Evolutionary conservation across 92 coral and sea anemone species (phyloP), one percentile per base, ranked within the genome.

Genomic region (Epizoanthus scotinus): DNA sequence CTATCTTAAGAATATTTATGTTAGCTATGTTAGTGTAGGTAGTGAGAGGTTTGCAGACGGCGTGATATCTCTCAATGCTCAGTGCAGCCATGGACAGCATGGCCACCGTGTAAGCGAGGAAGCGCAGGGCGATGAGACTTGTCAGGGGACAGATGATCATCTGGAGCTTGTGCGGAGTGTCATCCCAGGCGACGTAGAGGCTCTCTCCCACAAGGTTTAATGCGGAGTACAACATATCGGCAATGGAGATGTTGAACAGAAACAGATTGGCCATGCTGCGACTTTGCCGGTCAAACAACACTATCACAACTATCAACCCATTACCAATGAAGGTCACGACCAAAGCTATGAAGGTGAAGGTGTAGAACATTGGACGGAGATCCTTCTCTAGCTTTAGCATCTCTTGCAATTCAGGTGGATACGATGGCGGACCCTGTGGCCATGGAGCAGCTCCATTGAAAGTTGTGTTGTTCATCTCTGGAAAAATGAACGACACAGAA

Each of bases 1-100:
- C 50, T 47, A 52, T 71, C 67, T 87, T 87, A 64, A 77, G 10
- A 29, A 77, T 82, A n/a, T 68, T 64, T 22, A 52, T 67, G 31
- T 67, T 74, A 62, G 56, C 70, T 42, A 77, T 75, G 56, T 75
- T 58, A 24, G 27, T 68, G 56, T 81, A 68, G 22, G 85, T 25
- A 47, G 50, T 53, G 27, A 61, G 21, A 19, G 72, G 71, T 31
- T 71, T 52, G 66, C 91, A 87, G 25, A 84, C 74, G 2, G 84
- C 87, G 63, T 83, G 60, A 63, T 87, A 87, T 2, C 91, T 80
- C 70, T 87, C 91, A 3, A 87, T 77, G 78, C 91, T 87, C 21
- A 87, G 79, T 15, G 70, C 78, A 0, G 88, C 72, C 5, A 84
- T 54, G 42, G 84, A 83, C 36, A 84, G 84, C 67, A 87, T 84